Evolutionary conservation across 2,113 vertebrate species (phyloP), one percentile per base, ranked within the genome.

Genomic region (Parus major): DNA sequence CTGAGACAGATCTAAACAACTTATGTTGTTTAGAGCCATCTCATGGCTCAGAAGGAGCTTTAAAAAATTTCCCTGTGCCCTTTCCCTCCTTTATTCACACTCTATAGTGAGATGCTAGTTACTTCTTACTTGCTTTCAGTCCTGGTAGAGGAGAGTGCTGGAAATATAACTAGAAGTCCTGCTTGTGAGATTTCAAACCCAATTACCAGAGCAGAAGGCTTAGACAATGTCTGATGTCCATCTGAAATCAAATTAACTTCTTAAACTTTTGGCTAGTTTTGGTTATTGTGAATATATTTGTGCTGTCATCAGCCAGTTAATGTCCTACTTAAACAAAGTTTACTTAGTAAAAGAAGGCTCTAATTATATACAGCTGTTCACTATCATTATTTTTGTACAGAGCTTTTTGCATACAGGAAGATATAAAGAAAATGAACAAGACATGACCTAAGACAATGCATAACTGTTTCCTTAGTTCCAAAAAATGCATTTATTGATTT

Each of bases 401-500:
- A 88, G 44, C 53, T 82, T 95, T 92, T 75, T 94, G 39, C 69
- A 47, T 79, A 66, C 64, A 94, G 88, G 77, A 97, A 96, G 94
- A 92, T 84, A 89, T 41, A 72, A 97, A 95, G 82, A 93, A 98
- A 98, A 97, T 95, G 93, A 95, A 88, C 39, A 95, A 92, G 90
- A 92, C 84, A 61, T 88, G 96, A 97, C 95, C 93, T 96, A 87
- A 94, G 87, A 96, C 31, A 13, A 94, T 92, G 92, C 72, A 83
- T 86, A 90, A 96, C 95, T 93, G 78, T 97, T 97, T 97, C 90
- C 88, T 95, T 83, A 65, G 95, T 90, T 97, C 90, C 94, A 92
- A 97, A 98, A 39, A 96, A 96, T 95, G 93, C 93, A 92, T 96
- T 95, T 97, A 98, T 97, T 97, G 98, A 98, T 98, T 98, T 98